Percentiles rank a stretch among this genome's conserved stretches.
Conservation (phyloP, 2,113 vertebrate species). For the Gnathonemus echidnorhynchus region DNA sequence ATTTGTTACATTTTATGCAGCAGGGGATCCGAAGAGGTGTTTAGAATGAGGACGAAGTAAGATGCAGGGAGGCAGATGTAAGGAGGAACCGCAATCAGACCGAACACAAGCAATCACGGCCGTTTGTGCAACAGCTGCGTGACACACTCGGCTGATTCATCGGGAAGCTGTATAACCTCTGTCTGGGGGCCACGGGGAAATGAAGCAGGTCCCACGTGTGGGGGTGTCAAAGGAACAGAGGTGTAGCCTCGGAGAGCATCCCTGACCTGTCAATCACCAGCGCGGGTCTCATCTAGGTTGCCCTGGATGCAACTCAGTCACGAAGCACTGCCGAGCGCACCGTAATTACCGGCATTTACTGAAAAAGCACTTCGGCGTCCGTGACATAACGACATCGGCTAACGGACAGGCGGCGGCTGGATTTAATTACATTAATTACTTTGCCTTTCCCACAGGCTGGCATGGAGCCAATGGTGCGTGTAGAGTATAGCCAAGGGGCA, state of each 20-base stretch:
- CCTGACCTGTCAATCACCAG: background rate
- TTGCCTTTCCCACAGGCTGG: background rate
- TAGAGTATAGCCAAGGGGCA: background rate
- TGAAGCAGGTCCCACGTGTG: background rate
- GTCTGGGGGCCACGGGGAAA: background rate
- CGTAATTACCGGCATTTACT: background rate
- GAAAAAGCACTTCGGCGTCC: background rate
- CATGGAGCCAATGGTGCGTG: background rate
- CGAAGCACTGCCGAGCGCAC: background rate
- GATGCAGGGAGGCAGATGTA: background rate
- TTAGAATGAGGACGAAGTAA: background rate
- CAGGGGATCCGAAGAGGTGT: background rate
- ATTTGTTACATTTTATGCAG: background rate
- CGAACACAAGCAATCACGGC: background rate
- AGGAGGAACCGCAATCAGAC: background rate
- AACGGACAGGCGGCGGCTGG: background rate
- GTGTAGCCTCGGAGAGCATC: background rate
- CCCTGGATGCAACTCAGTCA: background rate
- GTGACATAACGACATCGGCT: background rate
- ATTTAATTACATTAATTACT: background rate
- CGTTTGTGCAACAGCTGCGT: background rate
- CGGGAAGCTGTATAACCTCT: background rate
- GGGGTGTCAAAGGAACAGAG: background rate
- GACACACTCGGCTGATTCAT: background rate
- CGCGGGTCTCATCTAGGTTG: background rate